Conservation (phyloP, 2,888 invertebrate species). For the Anarsia innoxiella region DNA sequence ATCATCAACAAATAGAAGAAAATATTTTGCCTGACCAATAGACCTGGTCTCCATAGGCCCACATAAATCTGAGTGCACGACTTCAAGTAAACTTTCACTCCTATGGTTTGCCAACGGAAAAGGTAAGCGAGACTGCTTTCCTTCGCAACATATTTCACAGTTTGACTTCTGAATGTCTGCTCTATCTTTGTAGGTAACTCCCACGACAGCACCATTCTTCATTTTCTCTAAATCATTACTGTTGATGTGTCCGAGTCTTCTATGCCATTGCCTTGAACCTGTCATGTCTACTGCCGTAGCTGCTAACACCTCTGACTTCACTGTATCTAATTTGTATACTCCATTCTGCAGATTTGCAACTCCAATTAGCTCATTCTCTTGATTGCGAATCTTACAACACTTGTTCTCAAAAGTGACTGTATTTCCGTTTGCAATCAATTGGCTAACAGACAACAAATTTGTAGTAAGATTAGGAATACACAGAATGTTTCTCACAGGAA, state of each 20-base stretch:
- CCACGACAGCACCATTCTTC: conserved; percentile 18
- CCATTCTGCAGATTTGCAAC: conserved; percentile 15
- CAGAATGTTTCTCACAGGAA: conserved; percentile 14
- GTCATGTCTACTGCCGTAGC: neutral
- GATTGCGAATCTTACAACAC: conserved; percentile 13
- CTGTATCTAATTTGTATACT: conserved; percentile 14
- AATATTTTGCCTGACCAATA: conserved; percentile 23
- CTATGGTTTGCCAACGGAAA: conserved; percentile 19
- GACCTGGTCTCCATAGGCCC: conserved; percentile 24
- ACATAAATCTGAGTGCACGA: conserved; percentile 27
- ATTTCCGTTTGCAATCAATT: conserved; percentile 20
- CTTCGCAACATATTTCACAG: conserved; percentile 23
- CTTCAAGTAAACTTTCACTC: conserved; percentile 18
- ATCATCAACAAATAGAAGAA: conserved; percentile 29
- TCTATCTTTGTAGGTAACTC: conserved; percentile 15
- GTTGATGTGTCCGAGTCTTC: conserved; percentile 18
- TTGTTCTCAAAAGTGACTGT: conserved; percentile 16
- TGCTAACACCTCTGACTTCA: neutral
- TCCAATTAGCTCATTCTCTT: conserved; percentile 10
- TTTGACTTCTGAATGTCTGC: conserved; percentile 9
- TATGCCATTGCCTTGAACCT: conserved; percentile 7
- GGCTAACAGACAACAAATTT: conserved; percentile 20
- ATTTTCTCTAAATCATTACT: conserved; percentile 16
- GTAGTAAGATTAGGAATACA: conserved; percentile 18
- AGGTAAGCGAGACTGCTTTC: conserved; percentile 23